Base-by-base conservation (phyloP, 2,797 vertebrate genomes). In the Liparis tanakae region DNA sequence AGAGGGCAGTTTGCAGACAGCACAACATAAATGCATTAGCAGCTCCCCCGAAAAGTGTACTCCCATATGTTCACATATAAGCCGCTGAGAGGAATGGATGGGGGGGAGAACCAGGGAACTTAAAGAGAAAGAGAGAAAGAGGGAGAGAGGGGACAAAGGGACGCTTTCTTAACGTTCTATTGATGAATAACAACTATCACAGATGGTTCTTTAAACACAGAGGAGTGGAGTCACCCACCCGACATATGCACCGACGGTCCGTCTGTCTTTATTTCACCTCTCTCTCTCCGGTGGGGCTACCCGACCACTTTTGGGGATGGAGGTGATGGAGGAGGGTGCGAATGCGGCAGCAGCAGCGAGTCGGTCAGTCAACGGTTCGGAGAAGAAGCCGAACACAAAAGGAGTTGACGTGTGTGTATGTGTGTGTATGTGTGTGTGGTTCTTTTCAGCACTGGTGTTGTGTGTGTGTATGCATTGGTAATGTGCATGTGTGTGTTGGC, bases 391-490 rank as follows among this genome's bases (percentile, higher is more conserved):
- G 25, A 36, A 94, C 94, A 99, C 96, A 98, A 98, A 97, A 96
- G 96, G 94, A 88, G 93, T 94, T 95, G 95, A 96, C 92, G 95
- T 96, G 95, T 94, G 95, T 93, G 92, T 82, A 75, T 30, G 25
- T 30, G 95, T 96, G 95, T 94, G 95, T 93, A 92, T 82, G 77
- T 30, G 25, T 30, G 25, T 94, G 95, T 93, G 92, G 84, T 93
- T 96, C 96, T 96, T 97, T 97, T 97, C 95, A 96, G 94, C 94
- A 92, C 94, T 43, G 81, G 91, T 93, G 94, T 93, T 92, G n/a
- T 95, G 94, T 95, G 93, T 53, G 14, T 90, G 91, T 74, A 81
- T 82, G 77, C 18, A 57, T 73, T 61, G 50, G 70, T 81, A 60
- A 60, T 79, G 70, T 75, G 80, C 63, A 54, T 80, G 77, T 82